These are phyloP conservation scores for Cremastobaeus sp. DNA, from an alignment of 2,888 invertebrate species.

Conservation along the genomic window DNA sequence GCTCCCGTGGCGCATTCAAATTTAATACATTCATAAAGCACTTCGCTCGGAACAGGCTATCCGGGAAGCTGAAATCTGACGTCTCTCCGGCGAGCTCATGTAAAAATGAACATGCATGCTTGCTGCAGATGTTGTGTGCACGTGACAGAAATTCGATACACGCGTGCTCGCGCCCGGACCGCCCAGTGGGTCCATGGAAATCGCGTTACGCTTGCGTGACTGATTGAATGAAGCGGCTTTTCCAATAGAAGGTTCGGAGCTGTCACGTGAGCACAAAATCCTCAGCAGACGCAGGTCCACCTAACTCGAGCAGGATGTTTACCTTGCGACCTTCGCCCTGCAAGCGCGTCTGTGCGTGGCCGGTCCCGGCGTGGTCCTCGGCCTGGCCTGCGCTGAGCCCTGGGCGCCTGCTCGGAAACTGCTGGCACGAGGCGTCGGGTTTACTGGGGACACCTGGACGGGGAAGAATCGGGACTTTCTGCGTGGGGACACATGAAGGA, in stretches of 20 bases:
- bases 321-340: conserved; percentile 89
- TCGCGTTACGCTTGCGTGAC: too few relatives aligned
- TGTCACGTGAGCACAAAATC: too few relatives aligned
- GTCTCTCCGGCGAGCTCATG: conserved; percentile 41
- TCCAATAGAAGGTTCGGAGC: too few relatives aligned
- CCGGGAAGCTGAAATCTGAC: conserved; percentile 39
- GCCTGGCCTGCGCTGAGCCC: conserved; percentile 95
- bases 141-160: conserved; percentile 25
- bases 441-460: conserved; percentile 40
- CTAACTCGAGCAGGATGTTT: conserved; percentile 75
- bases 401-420: conserved; percentile 89
- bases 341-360: conserved; percentile 82
- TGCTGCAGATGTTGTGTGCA: conserved; percentile 13
- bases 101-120: conserved; percentile 34
- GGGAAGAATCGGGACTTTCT: conserved; percentile 43
- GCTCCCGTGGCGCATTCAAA: too few relatives aligned
- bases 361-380: conserved; percentile 91
- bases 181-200: too few relatives aligned
- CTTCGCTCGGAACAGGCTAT: conserved; percentile 28
- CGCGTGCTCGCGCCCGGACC: too few relatives aligned
- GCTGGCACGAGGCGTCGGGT: conserved; percentile 81
- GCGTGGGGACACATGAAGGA: conserved; percentile 25
- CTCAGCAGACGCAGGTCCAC: conserved; percentile 6
- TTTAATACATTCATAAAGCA: conserved; percentile 24
- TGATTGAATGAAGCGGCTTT: too few relatives aligned